Percentiles rank a stretch among this genome's conserved stretches.
phyloP scores from a whole-genome alignment of 2,113 vertebrate species.

The Crocuta crocuta region DNA sequence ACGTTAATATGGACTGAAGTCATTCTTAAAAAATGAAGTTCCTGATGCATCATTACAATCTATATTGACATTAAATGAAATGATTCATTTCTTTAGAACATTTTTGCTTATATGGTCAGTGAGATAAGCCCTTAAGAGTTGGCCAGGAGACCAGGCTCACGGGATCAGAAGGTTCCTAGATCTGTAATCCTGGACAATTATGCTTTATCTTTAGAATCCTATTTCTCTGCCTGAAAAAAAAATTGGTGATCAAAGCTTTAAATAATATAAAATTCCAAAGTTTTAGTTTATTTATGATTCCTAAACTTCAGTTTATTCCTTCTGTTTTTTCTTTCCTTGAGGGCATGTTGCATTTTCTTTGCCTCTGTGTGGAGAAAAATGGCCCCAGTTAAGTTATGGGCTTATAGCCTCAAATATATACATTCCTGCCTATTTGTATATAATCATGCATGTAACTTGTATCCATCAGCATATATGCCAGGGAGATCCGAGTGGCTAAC shows the following conservation, averaged over 20 bases:
- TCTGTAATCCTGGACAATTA: background rate
- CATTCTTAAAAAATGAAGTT: background rate
- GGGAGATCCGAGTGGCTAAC: background rate
- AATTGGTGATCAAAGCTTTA: background rate
- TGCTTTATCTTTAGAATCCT: background rate
- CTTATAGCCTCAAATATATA: background rate
- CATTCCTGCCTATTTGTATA: background rate
- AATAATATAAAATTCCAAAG: background rate
- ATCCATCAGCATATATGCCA: background rate
- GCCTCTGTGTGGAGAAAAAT: background rate
- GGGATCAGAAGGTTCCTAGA: background rate
- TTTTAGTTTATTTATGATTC: slow-evolving; percentile 5
- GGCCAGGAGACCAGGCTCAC: background rate
- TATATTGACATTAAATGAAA: background rate
- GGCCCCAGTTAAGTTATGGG: background rate
- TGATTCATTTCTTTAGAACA: background rate
- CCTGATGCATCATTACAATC: background rate
- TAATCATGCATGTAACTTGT: background rate
- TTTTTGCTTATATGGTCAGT: background rate
- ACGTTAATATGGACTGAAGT: background rate
- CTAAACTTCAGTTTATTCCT: background rate
- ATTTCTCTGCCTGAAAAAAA: background rate
- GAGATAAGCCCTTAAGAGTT: background rate
- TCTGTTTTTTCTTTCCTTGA: background rate
- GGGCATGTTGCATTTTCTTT: background rate